phyloP scores from a whole-genome alignment of 2,888 invertebrate genomes.

The Euzetes globulus region DNA sequence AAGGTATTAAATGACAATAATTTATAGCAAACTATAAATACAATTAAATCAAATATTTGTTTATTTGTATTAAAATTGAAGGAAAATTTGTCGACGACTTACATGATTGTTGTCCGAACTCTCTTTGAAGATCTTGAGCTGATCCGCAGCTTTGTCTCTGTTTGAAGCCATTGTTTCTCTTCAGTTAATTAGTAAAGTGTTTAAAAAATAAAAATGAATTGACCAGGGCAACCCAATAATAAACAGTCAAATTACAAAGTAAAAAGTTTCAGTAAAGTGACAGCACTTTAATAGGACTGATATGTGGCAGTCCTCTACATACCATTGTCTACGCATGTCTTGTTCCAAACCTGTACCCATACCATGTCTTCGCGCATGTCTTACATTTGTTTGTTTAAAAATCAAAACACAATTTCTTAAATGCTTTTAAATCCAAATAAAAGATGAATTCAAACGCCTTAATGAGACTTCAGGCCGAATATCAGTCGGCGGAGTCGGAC shows the following conservation, averaged over 20 bases:
- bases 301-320: too few relatives aligned
- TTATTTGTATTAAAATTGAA: neutral
- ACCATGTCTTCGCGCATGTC: too few relatives aligned
- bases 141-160: constrained; percentile 38
- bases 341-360: too few relatives aligned
- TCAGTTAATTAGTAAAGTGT: too few relatives aligned
- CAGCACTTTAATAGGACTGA: too few relatives aligned
- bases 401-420: neutral
- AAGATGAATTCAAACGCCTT: constrained; percentile 6
- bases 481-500: neutral
- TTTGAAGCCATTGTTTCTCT: constrained; percentile 19
- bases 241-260: too few relatives aligned
- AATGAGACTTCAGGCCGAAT: neutral
- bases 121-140: constrained; percentile 36
- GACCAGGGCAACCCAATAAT: too few relatives aligned
- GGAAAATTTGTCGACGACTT: neutral
- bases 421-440: neutral
- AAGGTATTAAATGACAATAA: too few relatives aligned
- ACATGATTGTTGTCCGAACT: constrained; percentile 16
- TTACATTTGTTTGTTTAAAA: neutral
- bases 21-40: too few relatives aligned
- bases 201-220: too few relatives aligned
- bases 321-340: too few relatives aligned
- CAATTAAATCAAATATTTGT: neutral
- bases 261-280: too few relatives aligned